Conservation (phyloP, 1,140 invertebrate species). For the Ridgeia piscesae region DNA sequence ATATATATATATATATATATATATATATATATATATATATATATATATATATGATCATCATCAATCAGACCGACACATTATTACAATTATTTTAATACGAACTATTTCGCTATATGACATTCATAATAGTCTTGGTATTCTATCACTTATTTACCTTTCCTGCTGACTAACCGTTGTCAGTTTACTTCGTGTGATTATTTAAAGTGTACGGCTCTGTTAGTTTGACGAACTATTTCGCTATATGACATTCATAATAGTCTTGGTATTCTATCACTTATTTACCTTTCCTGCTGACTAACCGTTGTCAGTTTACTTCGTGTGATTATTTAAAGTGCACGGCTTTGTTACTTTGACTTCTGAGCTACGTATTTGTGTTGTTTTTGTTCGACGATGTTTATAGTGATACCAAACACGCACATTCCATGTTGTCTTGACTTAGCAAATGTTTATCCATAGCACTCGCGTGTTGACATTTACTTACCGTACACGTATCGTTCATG, state of each 20-base stretch:
- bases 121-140: not conserved
- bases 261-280: not conserved
- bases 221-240: not conserved
- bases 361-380: not conserved
- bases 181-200: not conserved
- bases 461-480: not conserved
- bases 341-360: not conserved
- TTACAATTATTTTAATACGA: too few species aligned
- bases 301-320: not conserved
- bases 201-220: too few species aligned
- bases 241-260: not conserved
- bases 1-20: too few species aligned
- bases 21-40: too few species aligned
- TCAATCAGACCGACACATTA: too few species aligned
- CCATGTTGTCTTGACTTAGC: not conserved
- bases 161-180: not conserved
- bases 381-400: too few species aligned
- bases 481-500: not conserved
- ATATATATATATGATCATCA: too few species aligned
- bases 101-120: not conserved
- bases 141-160: not conserved
- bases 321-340: not conserved
- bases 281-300: not conserved
- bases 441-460: not conserved
- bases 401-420: not conserved